Conservation (phyloP, 2,797 vertebrate genomes). For the Astyanax mexicanus region DNA sequence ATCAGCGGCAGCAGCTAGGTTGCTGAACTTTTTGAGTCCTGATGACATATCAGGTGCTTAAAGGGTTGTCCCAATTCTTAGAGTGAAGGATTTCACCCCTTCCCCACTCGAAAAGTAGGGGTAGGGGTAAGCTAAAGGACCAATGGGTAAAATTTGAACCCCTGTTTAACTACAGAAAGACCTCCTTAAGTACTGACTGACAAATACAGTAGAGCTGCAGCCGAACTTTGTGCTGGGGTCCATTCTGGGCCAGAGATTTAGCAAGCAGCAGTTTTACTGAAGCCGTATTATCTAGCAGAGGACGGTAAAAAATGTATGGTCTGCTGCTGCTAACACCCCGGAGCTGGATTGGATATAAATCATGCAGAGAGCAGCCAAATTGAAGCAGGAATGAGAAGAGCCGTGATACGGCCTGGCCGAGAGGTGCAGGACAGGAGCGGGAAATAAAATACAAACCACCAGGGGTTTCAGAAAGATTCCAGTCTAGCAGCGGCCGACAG, state of each 20-base stretch:
- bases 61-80: no score
- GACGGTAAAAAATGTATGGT: neutral
- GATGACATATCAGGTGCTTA: no score
- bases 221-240: neutral
- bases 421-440: neutral
- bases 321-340: conserved; percentile 5
- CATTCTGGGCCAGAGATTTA: neutral
- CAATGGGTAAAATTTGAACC: no score
- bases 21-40: no score
- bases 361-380: neutral
- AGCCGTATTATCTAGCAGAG: neutral
- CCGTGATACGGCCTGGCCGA: neutral
- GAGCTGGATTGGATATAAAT: conserved; percentile 17
- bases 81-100: no score
- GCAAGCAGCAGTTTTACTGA: neutral
- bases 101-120: no score
- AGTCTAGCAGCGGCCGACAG: neutral
- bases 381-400: neutral
- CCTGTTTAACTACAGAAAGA: neutral
- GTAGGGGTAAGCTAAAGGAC: no score
- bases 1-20: no score
- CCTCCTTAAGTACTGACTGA: neutral
- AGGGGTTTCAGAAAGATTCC: neutral
- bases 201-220: neutral
- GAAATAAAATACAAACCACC: neutral